phyloP scores from a whole-genome alignment of 2,113 vertebrate species.

The Menura novaehollandiae region DNA sequence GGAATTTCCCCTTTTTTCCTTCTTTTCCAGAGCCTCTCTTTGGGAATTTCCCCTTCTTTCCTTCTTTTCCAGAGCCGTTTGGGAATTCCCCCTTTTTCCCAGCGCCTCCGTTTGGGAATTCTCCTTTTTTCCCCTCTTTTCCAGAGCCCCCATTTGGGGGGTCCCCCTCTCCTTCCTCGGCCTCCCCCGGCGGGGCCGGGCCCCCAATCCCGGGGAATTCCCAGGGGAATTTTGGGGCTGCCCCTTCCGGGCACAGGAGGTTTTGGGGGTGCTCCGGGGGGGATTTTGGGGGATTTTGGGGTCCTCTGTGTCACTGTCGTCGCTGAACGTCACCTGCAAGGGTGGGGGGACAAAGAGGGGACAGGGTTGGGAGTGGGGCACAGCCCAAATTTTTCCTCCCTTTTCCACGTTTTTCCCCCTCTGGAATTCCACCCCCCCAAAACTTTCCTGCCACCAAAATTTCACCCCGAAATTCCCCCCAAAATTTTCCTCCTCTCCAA shows the following conservation, averaged over 20 bases:
- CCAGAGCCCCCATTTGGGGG: neutral
- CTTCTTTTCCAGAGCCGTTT: no score
- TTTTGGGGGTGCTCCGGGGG: neutral
- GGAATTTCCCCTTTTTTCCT: neutral
- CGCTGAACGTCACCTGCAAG: slow-evolving; percentile 83
- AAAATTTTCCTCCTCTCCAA: no score
- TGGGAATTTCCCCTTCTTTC: fast-evolving
- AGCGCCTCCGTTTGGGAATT: no score
- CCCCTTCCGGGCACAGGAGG: neutral
- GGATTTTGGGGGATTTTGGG: neutral
- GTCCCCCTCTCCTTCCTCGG: neutral
- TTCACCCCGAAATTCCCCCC: no score
- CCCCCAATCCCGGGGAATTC: neutral
- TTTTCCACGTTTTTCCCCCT: no score
- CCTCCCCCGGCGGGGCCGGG: neutral
- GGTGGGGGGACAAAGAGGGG: fast-evolving
- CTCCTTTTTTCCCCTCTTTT: fast-evolving
- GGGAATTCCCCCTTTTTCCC: fast-evolving
- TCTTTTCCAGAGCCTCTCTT: neutral
- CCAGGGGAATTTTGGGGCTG: neutral
- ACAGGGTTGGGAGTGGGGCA: neutral
- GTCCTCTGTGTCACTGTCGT: slow-evolving; percentile 85
- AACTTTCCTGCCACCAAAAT: neutral
- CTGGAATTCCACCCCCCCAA: no score
- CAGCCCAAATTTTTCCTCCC: no score